phyloP scores from a whole-genome alignment of 2,888 invertebrate species.

The Oithona nana region DNA sequence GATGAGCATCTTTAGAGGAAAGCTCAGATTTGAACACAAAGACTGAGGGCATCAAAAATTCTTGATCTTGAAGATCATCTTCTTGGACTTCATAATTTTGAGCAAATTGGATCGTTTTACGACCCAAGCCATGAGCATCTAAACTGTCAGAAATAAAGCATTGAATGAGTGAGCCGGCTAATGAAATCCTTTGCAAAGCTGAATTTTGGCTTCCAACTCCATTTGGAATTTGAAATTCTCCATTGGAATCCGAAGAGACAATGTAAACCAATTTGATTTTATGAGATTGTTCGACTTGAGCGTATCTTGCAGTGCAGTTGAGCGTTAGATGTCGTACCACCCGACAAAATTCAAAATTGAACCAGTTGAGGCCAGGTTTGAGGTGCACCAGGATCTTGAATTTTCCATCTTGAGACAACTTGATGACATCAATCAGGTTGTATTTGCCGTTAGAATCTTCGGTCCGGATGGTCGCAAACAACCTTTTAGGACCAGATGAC shows the following conservation, averaged over 20 bases:
- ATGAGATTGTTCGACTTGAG: not conserved
- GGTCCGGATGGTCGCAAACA: not conserved
- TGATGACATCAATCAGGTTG: not conserved
- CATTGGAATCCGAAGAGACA: conserved; percentile 8
- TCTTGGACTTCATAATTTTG: conserved; percentile 33
- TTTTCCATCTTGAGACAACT: not conserved
- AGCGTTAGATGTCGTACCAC: not conserved
- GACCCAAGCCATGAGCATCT: conserved; percentile 49
- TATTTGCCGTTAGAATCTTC: not conserved
- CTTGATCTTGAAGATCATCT: conserved; percentile 41
- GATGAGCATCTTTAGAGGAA: conserved; percentile 45
- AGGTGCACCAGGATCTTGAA: not conserved
- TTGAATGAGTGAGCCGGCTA: conserved; percentile 62
- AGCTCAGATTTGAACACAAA: conserved; percentile 50
- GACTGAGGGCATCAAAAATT: conserved; percentile 26
- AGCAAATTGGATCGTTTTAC: conserved; percentile 38
- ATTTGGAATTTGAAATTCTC: not conserved
- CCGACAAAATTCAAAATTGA: conserved; percentile 1
- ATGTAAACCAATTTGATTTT: conserved; percentile 6
- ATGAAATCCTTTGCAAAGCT: conserved; percentile 51
- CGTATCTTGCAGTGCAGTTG: not conserved
- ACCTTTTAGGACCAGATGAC: not conserved
- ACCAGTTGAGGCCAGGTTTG: not conserved
- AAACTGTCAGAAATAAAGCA: conserved; percentile 70
- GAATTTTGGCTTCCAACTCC: conserved; percentile 23